Evolutionary conservation across 2,888 invertebrate species (phyloP), one percentile per base, ranked within the genome.

Genomic region (Pocota personata): DNA sequence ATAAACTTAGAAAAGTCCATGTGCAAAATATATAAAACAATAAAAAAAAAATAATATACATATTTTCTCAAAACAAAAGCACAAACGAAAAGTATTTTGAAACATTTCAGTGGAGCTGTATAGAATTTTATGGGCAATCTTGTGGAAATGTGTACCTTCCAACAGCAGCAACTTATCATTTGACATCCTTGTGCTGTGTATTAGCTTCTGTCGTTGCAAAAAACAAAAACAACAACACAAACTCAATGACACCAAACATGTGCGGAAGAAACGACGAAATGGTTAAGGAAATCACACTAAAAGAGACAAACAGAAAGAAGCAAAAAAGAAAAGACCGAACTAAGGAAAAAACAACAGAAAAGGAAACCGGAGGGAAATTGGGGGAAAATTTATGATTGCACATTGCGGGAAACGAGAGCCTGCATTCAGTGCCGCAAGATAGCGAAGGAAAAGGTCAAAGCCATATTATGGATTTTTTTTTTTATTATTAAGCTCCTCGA

Each of bases 351-450:
- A 60, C 66, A 57, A 60, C 30, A 62, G 16, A 64, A 30, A 87
- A 66, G 76, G 14, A 62, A 62, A 76, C 60, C 58, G 60, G 58
- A 72, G 82, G 77, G 77, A 87, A 87, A 83, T 87, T 83, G 87
- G 76, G 72, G 64, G 83, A 69, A 82, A 84, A 88, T 88, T 87
- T 88, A 87, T 87, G 79, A 82, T 77, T 87, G 80, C 88, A 87
- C 87, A 88, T 88, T 88, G 88, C 88, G 87, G 87, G 87, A 64
- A 88, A 88, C 72, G 87, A 84, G 84, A 87, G 87, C 77, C 87
- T 87, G 87, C 88, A 88, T 84, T 87, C 82, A 87, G 76, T 88
- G 87, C 87, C 87, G 87, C 87, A 88, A 88, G 80, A 88, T 88
- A 88, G 83, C 66, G 83, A 83, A 87, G 73, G 80, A 87, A 87